phyloP scores from a whole-genome alignment of 1,140 invertebrate genomes.

The Steinernema feltiae region DNA sequence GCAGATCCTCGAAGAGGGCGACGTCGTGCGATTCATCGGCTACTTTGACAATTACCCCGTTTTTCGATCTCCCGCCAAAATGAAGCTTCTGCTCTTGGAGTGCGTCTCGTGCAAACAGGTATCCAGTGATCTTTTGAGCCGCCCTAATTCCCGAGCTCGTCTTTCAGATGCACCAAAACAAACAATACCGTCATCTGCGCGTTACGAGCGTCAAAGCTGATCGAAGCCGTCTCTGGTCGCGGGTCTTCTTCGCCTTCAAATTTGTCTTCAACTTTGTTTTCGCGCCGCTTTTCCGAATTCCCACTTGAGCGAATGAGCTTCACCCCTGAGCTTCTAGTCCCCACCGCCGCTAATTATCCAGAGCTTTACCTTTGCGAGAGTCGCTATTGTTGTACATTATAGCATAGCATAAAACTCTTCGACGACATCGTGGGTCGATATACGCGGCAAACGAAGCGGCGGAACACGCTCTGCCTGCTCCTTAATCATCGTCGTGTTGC shows the following conservation, averaged over 20 bases:
- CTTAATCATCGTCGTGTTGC: slow-evolving; percentile 12
- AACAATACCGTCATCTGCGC: slow-evolving; percentile 31
- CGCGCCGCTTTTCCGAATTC: slow-evolving; percentile 32
- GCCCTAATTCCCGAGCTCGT: no score
- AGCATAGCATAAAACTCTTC: no score
- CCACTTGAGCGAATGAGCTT: neutral
- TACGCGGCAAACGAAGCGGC: neutral
- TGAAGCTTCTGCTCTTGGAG: slow-evolving; percentile 48
- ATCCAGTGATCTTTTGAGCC: neutral
- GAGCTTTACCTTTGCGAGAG: neutral
- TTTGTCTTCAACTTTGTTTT: slow-evolving; percentile 54
- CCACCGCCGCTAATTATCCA: neutral
- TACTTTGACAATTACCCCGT: slow-evolving; percentile 51
- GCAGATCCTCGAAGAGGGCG: slow-evolving; percentile 47
- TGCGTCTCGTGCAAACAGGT: slow-evolving; percentile 50
- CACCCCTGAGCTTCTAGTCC: neutral
- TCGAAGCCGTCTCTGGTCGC: slow-evolving; percentile 37
- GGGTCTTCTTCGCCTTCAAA: slow-evolving; percentile 48
- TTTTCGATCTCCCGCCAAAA: slow-evolving; percentile 46
- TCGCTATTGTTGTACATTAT: no score
- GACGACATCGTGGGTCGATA: no score
- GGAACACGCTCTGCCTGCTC: neutral
- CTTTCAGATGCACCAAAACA: slow-evolving; percentile 35
- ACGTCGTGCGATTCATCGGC: slow-evolving; percentile 50
- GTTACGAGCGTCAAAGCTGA: slow-evolving; percentile 44